These are phyloP conservation scores for Cataglyphis hispanica DNA, from an alignment of 1,140 invertebrate genomes.

Conservation along the genomic window DNA sequence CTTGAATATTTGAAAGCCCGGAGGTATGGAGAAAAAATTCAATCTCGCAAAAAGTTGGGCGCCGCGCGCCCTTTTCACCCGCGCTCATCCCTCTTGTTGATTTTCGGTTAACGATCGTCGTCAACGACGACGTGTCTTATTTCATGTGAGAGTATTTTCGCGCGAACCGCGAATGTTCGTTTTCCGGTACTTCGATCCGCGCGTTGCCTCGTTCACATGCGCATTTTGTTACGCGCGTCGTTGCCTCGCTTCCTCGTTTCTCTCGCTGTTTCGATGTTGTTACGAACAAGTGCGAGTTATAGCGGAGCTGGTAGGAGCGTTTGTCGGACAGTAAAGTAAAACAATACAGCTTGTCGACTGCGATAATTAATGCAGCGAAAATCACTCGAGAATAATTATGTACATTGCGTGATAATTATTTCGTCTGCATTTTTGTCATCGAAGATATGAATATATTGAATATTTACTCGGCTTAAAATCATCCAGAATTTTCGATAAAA, in stretches of 20 bases:
- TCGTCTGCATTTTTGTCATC: background rate
- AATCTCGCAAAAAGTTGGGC: background rate
- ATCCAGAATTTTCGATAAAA: background rate
- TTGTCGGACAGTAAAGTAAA: constrained; percentile 48
- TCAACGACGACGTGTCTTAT: constrained; percentile 13
- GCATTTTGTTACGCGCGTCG: constrained; percentile 71
- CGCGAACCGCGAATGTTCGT: constrained; percentile 37
- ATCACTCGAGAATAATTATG: constrained; percentile 26
- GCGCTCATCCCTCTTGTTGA: background rate
- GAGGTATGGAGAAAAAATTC: background rate
- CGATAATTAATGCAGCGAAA: constrained; percentile 62
- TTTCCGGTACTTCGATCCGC: constrained; percentile 40
- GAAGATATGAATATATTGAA: background rate
- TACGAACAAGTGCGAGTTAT: constrained; percentile 42
- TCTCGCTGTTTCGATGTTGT: constrained; percentile 64
- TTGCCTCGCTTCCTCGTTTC: constrained; percentile 72
- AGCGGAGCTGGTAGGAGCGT: constrained; percentile 23
- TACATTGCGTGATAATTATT: constrained; percentile 51
- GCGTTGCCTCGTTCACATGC: constrained; percentile 39
- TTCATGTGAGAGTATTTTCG: background rate
- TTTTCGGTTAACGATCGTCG: constrained; percentile 5
- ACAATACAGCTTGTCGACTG: constrained; percentile 62
- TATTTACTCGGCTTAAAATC: constrained; percentile 11
- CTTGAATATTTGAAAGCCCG: background rate
- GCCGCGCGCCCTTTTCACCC: background rate